phyloP scores from a whole-genome alignment of 92 coral and sea anemone genomes.

The Chrysogorgia sp. region DNA sequence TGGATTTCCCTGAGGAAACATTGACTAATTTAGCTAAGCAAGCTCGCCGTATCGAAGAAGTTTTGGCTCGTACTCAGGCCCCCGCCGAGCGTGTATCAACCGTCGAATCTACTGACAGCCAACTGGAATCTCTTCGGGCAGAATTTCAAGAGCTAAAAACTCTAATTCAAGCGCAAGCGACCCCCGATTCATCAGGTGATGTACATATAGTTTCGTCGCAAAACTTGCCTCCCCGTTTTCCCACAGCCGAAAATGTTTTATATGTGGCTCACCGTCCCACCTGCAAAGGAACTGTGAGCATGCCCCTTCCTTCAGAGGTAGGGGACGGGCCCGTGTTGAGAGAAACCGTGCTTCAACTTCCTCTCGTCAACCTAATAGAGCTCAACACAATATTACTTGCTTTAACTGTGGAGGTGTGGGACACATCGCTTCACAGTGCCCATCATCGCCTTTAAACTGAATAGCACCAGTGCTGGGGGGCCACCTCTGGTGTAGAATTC shows the following conservation, averaged over 20 bases:
- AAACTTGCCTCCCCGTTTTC: conserved; percentile 18
- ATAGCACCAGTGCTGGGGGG: conserved; percentile 36
- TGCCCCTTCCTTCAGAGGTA: conserved; percentile 21
- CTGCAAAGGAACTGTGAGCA: conserved; percentile 43
- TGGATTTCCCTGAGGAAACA: conserved; percentile 26
- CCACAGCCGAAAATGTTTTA: conserved; percentile 45
- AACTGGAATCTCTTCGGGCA: no score
- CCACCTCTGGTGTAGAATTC: conserved; percentile 49
- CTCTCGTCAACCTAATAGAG: conserved; percentile 12
- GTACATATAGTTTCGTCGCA: conserved; percentile 26
- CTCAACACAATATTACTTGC: conserved; percentile 39
- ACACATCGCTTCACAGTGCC: conserved; percentile 22
- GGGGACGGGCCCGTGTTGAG: conserved; percentile 20
- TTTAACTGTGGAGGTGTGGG: conserved; percentile 41
- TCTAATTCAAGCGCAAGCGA: conserved; percentile 18
- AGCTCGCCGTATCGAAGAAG: no score
- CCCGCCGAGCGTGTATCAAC: background rate
- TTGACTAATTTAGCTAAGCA: no score
- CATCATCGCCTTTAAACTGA: conserved; percentile 38
- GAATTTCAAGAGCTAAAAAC: conserved; percentile 45
- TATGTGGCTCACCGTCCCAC: conserved; percentile 39
- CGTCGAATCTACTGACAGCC: no score
- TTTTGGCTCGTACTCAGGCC: no score
- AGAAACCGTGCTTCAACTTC: no score
- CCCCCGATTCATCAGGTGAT: conserved; percentile 18